These are phyloP conservation scores for Aphelenchoides fujianensis DNA, from an alignment of 1,140 invertebrate genomes.

Conservation along the genomic window DNA sequence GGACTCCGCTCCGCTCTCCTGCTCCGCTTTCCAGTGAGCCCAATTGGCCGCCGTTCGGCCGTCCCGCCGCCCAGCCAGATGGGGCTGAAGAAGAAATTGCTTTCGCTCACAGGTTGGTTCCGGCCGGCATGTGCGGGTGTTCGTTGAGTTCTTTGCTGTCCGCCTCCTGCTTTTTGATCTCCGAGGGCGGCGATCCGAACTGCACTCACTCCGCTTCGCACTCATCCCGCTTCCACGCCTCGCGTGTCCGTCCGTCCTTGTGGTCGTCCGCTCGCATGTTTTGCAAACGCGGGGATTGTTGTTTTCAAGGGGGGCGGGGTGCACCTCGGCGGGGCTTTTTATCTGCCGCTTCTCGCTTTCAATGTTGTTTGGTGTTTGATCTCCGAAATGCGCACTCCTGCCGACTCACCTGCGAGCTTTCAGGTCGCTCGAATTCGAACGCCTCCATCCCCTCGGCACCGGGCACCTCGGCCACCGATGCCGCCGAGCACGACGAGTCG, in stretches of 20 bases:
- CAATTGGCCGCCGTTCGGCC: no score
- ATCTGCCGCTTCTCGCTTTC: no score
- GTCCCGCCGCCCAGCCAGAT: background rate
- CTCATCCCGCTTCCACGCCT: background rate
- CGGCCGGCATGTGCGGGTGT: no score
- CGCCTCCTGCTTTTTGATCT: background rate
- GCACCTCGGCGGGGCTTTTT: no score
- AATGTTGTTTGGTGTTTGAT: constrained; percentile 1
- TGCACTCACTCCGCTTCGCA: background rate
- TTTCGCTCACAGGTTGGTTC: background rate
- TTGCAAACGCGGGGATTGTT: no score
- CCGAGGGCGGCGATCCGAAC: no score
- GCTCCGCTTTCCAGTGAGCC: background rate
- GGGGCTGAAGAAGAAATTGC: background rate
- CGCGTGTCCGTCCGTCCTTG: no score
- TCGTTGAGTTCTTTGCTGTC: background rate
- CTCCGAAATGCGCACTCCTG: background rate
- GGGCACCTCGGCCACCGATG: background rate
- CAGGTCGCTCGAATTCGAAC: background rate
- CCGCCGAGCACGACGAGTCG: background rate
- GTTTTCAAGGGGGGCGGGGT: no score
- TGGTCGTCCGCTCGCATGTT: no score
- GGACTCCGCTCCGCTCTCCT: no score
- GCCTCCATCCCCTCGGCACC: background rate
- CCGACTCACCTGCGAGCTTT: background rate